Conservation (phyloP, 2,797 vertebrate species). For the Sebastes alutus region DNA sequence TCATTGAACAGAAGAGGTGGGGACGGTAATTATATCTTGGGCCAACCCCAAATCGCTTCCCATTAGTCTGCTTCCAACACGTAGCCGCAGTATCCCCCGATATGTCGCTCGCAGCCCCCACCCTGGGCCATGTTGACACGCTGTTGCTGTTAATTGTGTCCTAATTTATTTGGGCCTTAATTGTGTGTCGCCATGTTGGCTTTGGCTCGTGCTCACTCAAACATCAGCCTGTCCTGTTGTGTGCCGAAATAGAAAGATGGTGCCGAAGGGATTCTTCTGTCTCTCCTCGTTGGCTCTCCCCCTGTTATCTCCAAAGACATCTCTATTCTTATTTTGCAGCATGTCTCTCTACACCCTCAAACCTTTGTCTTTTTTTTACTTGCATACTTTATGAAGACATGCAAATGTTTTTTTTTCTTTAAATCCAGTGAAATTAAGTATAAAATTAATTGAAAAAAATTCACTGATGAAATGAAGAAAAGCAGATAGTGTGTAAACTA, state of each 20-base stretch:
- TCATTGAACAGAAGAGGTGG: constrained; percentile 85
- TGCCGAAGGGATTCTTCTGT: constrained; percentile 42
- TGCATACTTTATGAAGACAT: not conserved
- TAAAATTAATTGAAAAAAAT: not conserved
- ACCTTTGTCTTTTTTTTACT: not conserved
- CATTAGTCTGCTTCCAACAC: constrained; percentile 79
- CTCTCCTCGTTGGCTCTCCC: not conserved
- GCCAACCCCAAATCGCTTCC: constrained; percentile 81
- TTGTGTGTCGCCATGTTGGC: constrained; percentile 70
- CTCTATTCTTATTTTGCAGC: constrained; percentile 2
- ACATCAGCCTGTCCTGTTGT: constrained; percentile 54
- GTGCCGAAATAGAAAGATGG: constrained; percentile 41
- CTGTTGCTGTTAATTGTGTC: constrained; percentile 58
- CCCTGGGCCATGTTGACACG: constrained; percentile 51
- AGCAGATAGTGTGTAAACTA: not conserved
- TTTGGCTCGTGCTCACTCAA: constrained; percentile 67
- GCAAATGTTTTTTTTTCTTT: not conserved
- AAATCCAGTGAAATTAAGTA: not conserved
- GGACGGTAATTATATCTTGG: constrained; percentile 85
- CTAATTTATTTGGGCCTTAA: constrained; percentile 74
- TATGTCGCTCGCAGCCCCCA: constrained; percentile 63
- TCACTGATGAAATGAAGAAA: not conserved
- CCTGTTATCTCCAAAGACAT: constrained; percentile 19
- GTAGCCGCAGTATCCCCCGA: constrained; percentile 60
- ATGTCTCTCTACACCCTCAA: not conserved